A percentile compares a stretch with the other conserved stretches of the same genome.
These are phyloP conservation scores for Drosophila infuscata DNA, from an alignment of 2,888 invertebrate genomes.

Conservation along the genomic window DNA sequence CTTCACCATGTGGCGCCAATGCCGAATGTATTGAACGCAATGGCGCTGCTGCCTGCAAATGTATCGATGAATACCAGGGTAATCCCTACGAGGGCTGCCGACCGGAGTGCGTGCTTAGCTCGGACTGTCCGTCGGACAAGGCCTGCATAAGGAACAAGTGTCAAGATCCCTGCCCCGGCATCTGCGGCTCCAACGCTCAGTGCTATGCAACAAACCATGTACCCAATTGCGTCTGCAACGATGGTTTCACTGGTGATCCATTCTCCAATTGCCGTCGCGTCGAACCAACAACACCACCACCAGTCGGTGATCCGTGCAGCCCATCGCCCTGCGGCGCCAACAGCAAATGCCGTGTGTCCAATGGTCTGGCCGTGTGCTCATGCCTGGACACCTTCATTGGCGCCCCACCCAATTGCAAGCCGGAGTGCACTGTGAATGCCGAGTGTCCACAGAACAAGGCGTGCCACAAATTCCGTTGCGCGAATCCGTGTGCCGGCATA, in stretches of 20 bases:
- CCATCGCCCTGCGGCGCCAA: conserved; percentile 93
- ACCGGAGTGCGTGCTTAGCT: conserved; percentile 94
- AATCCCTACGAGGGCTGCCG: conserved; percentile 95
- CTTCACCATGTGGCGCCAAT: conserved; percentile 94
- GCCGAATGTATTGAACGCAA: conserved; percentile 91
- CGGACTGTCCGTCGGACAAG: conserved; percentile 93
- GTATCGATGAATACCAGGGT: conserved; percentile 92
- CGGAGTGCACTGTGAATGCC: conserved; percentile 93
- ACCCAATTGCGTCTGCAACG: conserved; percentile 92
- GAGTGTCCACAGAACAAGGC: conserved; percentile 92
- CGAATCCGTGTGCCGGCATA: conserved; percentile 92
- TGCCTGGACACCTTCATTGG: conserved; percentile 91
- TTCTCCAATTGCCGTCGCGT: conserved; percentile 86
- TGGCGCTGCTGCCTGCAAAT: conserved; percentile 92
- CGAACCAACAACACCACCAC: conserved; percentile 69
- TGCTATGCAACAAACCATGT: conserved; percentile 94
- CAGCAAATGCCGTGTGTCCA: conserved; percentile 90
- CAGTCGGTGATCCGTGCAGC: conserved; percentile 87
- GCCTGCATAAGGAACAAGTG: conserved; percentile 94
- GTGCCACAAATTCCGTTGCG: conserved; percentile 93
- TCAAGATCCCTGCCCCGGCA: conserved; percentile 93
- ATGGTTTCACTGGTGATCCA: conserved; percentile 91
- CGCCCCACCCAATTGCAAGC: conserved; percentile 92
- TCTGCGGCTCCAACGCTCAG: conserved; percentile 93
- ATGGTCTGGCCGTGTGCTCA: conserved; percentile 91